Conservation (phyloP, 2,888 invertebrate genomes). For the Phytoseiulus persimilis region DNA sequence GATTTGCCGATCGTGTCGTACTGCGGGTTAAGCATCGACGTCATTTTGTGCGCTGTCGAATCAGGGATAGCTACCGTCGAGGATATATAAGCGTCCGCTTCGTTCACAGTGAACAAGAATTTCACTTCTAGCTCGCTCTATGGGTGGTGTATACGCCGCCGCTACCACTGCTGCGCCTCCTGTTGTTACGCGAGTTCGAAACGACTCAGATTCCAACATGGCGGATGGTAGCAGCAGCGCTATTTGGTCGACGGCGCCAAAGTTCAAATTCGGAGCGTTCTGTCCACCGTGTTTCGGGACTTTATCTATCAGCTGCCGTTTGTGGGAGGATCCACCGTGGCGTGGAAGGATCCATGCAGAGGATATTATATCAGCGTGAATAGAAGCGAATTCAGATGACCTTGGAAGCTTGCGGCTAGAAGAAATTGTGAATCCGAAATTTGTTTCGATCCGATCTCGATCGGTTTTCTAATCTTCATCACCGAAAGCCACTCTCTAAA, state of each 20-base stretch:
- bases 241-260: background rate
- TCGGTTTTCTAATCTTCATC: too few species aligned
- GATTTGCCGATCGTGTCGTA: slow-evolving; percentile 88
- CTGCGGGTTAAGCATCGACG: slow-evolving; percentile 63
- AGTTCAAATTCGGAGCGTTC: background rate
- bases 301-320: too few species aligned
- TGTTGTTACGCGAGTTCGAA: slow-evolving; percentile 9
- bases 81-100: background rate
- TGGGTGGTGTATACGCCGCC: background rate
- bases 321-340: too few species aligned
- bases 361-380: too few species aligned
- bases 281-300: too few species aligned
- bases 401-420: too few species aligned
- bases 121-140: background rate
- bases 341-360: too few species aligned
- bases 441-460: too few species aligned
- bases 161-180: background rate
- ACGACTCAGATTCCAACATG: slow-evolving; percentile 31
- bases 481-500: too few species aligned
- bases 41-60: background rate
- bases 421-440: too few species aligned
- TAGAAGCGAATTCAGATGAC: too few species aligned
- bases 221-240: slow-evolving; percentile 11
- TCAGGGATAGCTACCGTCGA: background rate
- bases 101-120: background rate